Evolutionary conservation across 1,140 invertebrate genomes (phyloP), one percentile per base, ranked within the genome.

Genomic region (Aphelinus certus): DNA sequence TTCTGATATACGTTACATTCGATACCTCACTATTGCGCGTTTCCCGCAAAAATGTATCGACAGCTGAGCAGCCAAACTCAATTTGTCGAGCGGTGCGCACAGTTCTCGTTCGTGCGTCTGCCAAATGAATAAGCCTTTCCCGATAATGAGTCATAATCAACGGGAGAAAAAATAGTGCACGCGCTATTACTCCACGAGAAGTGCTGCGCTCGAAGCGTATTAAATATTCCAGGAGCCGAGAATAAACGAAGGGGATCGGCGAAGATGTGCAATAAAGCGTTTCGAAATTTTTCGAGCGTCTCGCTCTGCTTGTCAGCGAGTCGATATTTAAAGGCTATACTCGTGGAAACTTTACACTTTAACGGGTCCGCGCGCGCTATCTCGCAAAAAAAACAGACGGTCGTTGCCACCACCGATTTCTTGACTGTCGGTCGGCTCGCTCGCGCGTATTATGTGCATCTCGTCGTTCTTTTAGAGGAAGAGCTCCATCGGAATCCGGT

Each of bases 271-370:
- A 63, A 71, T 63, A 64, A 71, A 63, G 69, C 61, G 7, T 63
- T 66, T 58, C 7, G 42, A 73, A 66, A 60, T 67, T 73, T 46
- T 2, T 26, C 4, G 61, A 9, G 51, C 48, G 63, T 61, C 45
- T 61, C 64, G 71, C 48, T 73, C 71, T 73, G 71, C 9, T 73
- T 73, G 55, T 45, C 71, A 60, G 58, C 58, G 45, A 58, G 62
- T 45, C 71, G 63, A 65, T 65, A 60, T 73, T 73, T 60, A 58
- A 58, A 73, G 55, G n/a, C 55, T 57, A 48, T 9, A 26, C 49
- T 53, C 45, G 45, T 4, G 51, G 42, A 49, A 65, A 51, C n/a
- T 43, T 55, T 64, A 72, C 47, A 63, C 61, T 64, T 64, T 72
- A 64, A 64, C 45, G 53, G 62, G n/a, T 0, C 56, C 7, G 42